Base-by-base conservation (phyloP, 2,113 vertebrate genomes). In the Condylura cristata region DNA sequence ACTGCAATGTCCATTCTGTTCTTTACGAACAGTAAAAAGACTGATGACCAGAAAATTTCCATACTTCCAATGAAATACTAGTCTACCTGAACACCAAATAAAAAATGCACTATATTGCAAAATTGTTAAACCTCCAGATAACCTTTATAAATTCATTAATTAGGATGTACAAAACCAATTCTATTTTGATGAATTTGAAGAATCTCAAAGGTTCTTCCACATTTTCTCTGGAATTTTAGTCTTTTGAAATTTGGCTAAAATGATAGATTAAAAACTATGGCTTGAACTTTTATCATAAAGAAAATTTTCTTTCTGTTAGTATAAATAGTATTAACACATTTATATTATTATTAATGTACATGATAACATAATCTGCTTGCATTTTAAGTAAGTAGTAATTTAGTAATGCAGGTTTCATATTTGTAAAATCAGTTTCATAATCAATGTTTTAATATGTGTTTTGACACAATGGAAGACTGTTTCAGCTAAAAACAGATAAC, bases 201-300 rank as follows among this genome's bases (percentile, higher is more conserved):
- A 72, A 8, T 46, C 58, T 1, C 26, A 72, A 79, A 90, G 1
- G 0, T 61, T 46, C 53, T 95, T 92, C 5, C 37, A 68, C 46
- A 51, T 81, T 92, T 90, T 72, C 68, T 58, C 13, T 74, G 30
- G 6, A 95, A 78, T 95, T 95, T 92, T 79, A 90, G 68, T 65
- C 81, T 81, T 90, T 90, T 94, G 22, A 95, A 88, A 74, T 85
- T 92, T 51, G 39, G 9, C 88, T 89, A 58, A 78, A 66, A 74
- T 94, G 65, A 72, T 6, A 78, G 26, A 66, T 75, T 85, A 89
- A 89, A 58, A 82, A 22, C 22, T 41, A 48, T 17, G 6, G 60
- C 32, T 84, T 91, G 39, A 83, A 79, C 30, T 91, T 4, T 71
- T 80, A 66, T 61, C 24, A 13, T 80, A 71, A 56, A 85, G n/a